Conservation (phyloP, 2,888 invertebrate genomes). For the Congeria kusceri region DNA sequence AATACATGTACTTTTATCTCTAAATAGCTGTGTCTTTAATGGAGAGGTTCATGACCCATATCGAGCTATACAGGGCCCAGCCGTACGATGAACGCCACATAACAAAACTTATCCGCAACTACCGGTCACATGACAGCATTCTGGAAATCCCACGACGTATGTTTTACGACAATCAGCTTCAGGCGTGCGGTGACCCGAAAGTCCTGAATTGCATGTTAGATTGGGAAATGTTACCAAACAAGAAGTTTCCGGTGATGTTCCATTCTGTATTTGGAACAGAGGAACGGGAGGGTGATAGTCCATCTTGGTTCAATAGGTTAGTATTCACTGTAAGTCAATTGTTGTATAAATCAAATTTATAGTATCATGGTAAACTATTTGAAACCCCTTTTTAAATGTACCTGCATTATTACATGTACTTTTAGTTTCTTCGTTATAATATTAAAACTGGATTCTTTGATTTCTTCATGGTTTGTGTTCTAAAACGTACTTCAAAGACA, state of each 20-base stretch:
- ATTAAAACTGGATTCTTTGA: too few species aligned
- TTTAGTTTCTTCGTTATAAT: too few species aligned
- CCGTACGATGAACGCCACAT: conserved; percentile 84
- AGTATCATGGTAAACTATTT: too few species aligned
- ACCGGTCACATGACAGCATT: conserved; percentile 92
- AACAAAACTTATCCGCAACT: conserved; percentile 93
- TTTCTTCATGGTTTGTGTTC: too few species aligned
- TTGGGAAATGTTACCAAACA: conserved; percentile 73
- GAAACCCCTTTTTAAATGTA: too few species aligned
- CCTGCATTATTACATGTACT: too few species aligned
- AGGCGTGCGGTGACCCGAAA: conserved; percentile 78
- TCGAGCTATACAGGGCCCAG: conserved; percentile 13
- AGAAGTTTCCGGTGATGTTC: conserved; percentile 80
- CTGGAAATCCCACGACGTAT: conserved; percentile 91
- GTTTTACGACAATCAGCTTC: conserved; percentile 93
- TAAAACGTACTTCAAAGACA: too few species aligned
- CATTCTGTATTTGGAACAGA: conserved; percentile 78
- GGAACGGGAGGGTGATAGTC: conserved; percentile 62
- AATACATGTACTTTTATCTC: not conserved
- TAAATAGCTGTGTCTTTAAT: conserved; percentile 89
- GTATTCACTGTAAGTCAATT: not conserved
- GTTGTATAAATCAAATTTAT: too few species aligned
- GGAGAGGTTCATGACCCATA: conserved; percentile 88
- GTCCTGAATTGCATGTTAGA: conserved; percentile 17
- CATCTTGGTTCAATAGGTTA: conserved; percentile 69